Percentiles rank a stretch among this genome's conserved stretches.
Evolutionary conservation across 1,140 invertebrate genomes (phyloP).

Genomic region (Pentalonia nigronervosa): DNA sequence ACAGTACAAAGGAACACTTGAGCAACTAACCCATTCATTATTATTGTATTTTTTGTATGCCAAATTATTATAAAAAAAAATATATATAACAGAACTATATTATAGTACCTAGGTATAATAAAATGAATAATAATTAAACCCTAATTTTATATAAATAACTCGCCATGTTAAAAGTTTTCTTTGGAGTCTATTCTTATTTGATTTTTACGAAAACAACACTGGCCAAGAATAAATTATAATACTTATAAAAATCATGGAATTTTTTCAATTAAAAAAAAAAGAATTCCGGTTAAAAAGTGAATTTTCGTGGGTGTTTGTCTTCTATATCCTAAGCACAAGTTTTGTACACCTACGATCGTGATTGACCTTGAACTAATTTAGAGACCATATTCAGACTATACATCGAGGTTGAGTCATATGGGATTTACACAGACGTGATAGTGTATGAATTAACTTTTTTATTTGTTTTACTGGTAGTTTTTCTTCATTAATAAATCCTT

Average conservation of each 20-base stretch:
- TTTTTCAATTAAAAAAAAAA: neutral
- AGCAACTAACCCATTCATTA: conserved; percentile 2
- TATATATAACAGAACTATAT: neutral
- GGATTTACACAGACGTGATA: conserved; percentile 39
- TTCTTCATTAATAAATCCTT: neutral
- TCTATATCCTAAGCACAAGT: neutral
- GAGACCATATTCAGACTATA: neutral
- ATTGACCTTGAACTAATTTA: conserved; percentile 46
- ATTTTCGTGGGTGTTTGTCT: neutral
- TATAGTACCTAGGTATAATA: neutral
- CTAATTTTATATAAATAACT: neutral
- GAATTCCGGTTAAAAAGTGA: neutral
- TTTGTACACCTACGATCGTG: neutral
- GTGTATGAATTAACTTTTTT: neutral
- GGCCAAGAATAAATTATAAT: neutral
- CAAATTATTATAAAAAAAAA: neutral
- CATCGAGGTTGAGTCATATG: neutral
- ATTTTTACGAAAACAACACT: neutral
- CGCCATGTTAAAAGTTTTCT: neutral
- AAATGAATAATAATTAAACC: conserved; percentile 1
- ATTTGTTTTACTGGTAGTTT: neutral
- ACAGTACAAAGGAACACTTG: neutral
- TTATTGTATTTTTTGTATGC: neutral
- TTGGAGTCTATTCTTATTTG: neutral
- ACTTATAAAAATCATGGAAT: neutral